Conservation (phyloP, 2,888 invertebrate genomes). For the Sarcophaga rosellei region DNA sequence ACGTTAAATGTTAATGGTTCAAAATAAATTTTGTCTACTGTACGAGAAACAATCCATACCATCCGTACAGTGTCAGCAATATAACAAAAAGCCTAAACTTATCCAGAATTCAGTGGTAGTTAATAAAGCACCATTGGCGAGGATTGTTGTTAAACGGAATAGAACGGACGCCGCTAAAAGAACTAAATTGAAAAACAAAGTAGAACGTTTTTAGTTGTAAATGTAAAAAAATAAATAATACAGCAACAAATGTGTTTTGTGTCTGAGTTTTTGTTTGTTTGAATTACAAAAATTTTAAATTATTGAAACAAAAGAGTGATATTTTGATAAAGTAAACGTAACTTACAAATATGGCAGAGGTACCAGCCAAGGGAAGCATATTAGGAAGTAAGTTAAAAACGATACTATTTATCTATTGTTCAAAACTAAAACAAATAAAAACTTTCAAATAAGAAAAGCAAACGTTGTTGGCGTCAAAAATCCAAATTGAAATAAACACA, state of each 20-base stretch:
- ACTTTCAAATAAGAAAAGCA: background rate
- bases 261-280: background rate
- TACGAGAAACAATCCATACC: background rate
- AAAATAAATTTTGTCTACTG: background rate
- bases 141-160: slow-evolving; percentile 46
- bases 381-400: slow-evolving; percentile 83
- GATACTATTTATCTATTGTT: background rate
- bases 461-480: background rate
- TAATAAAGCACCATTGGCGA: slow-evolving; percentile 55
- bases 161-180: background rate
- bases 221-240: background rate
- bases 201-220: background rate
- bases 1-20: background rate
- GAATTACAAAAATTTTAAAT: slow-evolving; percentile 24
- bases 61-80: background rate
- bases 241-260: background rate
- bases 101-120: slow-evolving; percentile 66
- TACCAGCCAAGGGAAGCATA: slow-evolving; percentile 83
- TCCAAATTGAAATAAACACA: too few relatives aligned
- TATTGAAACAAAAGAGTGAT: slow-evolving; percentile 28
- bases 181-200: background rate
- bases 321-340: slow-evolving; percentile 1
- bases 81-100: slow-evolving; percentile 57
- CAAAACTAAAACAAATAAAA: slow-evolving; percentile 1
- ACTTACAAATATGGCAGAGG: slow-evolving; percentile 79